Evolutionary conservation across 2,113 vertebrate genomes (phyloP).

Genomic region (Cepphus grylle): DNA sequence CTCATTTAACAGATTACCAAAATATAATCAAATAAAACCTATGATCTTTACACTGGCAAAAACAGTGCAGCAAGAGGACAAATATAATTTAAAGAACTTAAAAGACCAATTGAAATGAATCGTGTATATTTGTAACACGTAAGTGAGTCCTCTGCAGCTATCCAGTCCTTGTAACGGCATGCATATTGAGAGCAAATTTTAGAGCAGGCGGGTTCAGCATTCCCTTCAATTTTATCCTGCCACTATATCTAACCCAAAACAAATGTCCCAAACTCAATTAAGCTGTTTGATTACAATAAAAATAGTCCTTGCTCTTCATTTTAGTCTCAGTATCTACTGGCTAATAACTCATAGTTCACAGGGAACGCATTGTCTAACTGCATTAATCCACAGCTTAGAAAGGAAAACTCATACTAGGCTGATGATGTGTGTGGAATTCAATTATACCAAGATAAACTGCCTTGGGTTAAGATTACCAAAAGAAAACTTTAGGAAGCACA

Average conservation of each 20-base stretch:
- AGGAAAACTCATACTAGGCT: not conserved
- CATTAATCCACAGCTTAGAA: not conserved
- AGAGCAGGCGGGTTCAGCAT: not conserved
- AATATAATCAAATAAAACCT: conserved; percentile 75
- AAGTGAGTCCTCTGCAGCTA: not conserved
- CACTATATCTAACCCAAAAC: conserved; percentile 10
- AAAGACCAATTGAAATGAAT: conserved; percentile 65
- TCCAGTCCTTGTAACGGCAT: not conserved
- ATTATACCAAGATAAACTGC: not conserved
- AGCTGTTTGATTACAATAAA: conserved; percentile 25
- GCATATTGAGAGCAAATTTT: not conserved
- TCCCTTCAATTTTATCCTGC: not conserved
- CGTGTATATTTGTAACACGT: not conserved
- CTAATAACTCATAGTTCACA: not conserved
- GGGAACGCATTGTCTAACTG: not conserved
- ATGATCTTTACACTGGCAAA: conserved; percentile 68
- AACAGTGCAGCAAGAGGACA: conserved; percentile 57
- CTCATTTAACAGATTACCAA: conserved; percentile 72
- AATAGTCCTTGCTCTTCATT: not conserved
- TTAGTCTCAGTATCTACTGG: not conserved
- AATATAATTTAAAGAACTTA: conserved; percentile 63
- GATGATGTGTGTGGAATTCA: not conserved
- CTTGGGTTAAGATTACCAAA: not conserved
- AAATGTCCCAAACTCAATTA: conserved; percentile 9
- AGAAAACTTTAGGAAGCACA: not conserved